These are phyloP conservation scores for Marronus borbonicus DNA, from an alignment of 2,888 invertebrate genomes.

Conservation along the genomic window DNA sequence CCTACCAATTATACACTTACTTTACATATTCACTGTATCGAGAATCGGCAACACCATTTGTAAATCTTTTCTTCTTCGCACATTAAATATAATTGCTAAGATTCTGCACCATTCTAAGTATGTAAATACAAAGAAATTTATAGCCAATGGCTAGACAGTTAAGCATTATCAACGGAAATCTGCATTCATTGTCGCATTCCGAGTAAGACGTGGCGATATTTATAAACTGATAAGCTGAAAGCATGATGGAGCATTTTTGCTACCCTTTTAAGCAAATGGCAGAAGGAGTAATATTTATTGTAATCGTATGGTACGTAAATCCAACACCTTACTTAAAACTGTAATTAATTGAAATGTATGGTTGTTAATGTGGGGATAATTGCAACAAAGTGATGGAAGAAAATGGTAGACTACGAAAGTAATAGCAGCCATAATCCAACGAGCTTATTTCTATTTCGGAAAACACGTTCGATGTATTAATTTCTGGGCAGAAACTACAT, in stretches of 20 bases:
- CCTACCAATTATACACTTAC: too few relatives aligned
- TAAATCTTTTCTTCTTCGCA: neutral
- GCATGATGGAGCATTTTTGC: too few relatives aligned
- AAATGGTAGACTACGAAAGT: too few relatives aligned
- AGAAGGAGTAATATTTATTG: too few relatives aligned
- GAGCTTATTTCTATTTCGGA: too few relatives aligned
- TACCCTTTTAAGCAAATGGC: too few relatives aligned
- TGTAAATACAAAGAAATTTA: slow-evolving; percentile 4
- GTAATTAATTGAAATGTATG: too few relatives aligned
- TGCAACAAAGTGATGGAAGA: too few relatives aligned
- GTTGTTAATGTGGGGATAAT: too few relatives aligned
- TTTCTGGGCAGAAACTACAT: neutral
- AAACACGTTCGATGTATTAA: neutral
- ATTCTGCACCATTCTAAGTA: neutral
- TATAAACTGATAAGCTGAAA: too few relatives aligned
- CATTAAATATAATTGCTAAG: slow-evolving; percentile 19
- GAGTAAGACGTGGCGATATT: neutral
- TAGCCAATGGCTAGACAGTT: neutral
- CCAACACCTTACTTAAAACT: too few relatives aligned
- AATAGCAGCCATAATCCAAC: too few relatives aligned
- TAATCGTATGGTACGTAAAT: neutral
- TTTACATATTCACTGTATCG: neutral
- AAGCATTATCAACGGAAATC: neutral
- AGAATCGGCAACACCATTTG: neutral
- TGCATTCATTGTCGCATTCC: slow-evolving; percentile 11